Conservation (phyloP, 1,140 invertebrate genomes). For the Cyclargus thomasi region DNA sequence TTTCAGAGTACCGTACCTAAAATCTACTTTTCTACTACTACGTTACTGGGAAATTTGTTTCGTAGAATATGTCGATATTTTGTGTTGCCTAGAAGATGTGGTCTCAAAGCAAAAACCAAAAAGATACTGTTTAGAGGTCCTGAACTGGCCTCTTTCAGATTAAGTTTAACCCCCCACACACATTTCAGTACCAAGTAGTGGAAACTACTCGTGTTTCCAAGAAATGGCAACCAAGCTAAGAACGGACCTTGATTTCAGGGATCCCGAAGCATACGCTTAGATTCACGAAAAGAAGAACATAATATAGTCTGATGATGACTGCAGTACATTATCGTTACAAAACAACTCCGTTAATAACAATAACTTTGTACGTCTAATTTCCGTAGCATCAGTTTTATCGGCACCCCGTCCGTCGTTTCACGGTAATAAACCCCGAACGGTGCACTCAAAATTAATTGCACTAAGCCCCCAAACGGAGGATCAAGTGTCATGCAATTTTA, state of each 20-base stretch:
- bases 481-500: not conserved
- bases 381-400: conserved; percentile 5
- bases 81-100: not conserved
- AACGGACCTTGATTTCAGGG: not conserved
- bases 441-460: conserved; percentile 10
- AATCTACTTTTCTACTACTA: not conserved
- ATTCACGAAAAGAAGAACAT: too few species aligned
- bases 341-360: not conserved
- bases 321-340: too few species aligned
- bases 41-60: not conserved
- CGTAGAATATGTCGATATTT: too few species aligned
- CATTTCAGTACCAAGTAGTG: too few species aligned
- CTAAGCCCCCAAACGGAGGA: not conserved
- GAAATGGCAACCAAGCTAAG: not conserved
- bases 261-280: too few species aligned
- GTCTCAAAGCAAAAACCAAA: too few species aligned
- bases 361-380: not conserved
- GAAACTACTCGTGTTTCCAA: too few species aligned
- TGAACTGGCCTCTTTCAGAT: too few species aligned
- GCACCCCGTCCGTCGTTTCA: not conserved
- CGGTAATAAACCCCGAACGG: not conserved
- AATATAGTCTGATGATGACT: too few species aligned
- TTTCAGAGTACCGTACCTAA: not conserved
- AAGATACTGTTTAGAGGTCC: too few species aligned
- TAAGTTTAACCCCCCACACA: too few species aligned